Evolutionary conservation across 1,140 invertebrate species (phyloP).

Genomic region (Pachypeltis micranthus): DNA sequence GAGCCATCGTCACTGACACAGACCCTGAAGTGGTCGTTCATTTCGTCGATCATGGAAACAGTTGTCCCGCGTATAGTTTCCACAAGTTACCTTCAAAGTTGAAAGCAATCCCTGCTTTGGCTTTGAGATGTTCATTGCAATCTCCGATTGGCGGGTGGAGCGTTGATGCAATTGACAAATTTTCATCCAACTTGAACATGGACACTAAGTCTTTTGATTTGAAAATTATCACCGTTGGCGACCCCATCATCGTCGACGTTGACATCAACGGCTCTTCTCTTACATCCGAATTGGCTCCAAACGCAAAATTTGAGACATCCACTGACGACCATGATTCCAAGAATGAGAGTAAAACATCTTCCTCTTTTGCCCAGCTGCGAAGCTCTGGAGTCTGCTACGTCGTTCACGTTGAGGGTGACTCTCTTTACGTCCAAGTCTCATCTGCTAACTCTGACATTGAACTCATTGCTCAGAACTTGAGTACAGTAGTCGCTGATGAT

Average conservation of each 20-base stretch:
- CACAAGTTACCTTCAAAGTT: conserved; percentile 46
- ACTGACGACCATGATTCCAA: neutral
- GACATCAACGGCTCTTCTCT: neutral
- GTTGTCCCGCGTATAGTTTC: conserved; percentile 44
- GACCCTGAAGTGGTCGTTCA: conserved; percentile 41
- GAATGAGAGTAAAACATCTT: neutral
- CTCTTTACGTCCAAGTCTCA: neutral
- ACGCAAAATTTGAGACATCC: neutral
- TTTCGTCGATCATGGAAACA: conserved; percentile 65
- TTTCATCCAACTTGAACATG: conserved; percentile 6
- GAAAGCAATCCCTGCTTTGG: neutral
- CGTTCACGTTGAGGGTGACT: neutral
- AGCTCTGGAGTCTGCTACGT: neutral
- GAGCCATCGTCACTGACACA: neutral
- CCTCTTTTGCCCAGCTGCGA: no score
- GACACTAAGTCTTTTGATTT: conserved; percentile 11
- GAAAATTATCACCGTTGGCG: conserved; percentile 4
- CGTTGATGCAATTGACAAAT: conserved; percentile 7
- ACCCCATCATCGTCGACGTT: conserved; percentile 16
- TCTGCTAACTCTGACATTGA: neutral
- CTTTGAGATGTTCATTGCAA: conserved; percentile 15
- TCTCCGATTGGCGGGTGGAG: conserved; percentile 3
- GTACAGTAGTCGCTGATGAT: neutral
- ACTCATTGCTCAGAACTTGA: neutral
- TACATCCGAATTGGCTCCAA: neutral